Conservation (phyloP, 2,113 vertebrate species). For the Corythornis vintsioides region DNA sequence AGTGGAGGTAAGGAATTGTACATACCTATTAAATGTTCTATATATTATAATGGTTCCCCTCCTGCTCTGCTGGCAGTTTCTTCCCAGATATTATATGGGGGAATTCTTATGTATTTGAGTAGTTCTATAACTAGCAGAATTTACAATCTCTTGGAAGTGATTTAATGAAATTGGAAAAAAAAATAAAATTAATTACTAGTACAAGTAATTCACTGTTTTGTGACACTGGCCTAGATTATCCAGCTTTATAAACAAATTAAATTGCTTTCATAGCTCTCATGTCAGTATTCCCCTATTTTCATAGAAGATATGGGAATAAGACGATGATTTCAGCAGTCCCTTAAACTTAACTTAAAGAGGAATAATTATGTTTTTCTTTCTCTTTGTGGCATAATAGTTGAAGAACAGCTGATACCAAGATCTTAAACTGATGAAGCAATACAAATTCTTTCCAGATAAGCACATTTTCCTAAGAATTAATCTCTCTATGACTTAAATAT, state of each 20-base stretch:
- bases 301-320: background rate
- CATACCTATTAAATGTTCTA: background rate
- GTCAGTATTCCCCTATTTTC: background rate
- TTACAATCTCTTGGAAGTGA: background rate
- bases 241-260: background rate
- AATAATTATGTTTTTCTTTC: background rate
- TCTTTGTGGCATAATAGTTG: background rate
- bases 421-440: background rate
- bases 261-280: background rate
- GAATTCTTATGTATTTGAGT: background rate
- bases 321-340: background rate
- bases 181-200: background rate
- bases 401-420: background rate
- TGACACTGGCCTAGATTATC: background rate
- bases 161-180: background rate
- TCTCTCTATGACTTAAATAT: background rate
- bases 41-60: background rate
- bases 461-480: background rate
- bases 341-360: background rate
- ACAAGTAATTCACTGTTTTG: background rate
- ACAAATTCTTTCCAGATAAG: background rate
- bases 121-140: background rate
- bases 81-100: background rate
- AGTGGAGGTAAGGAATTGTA: background rate
- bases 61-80: background rate